Percentiles rank a stretch among this genome's conserved stretches.
Evolutionary conservation across 2,797 vertebrate genomes (phyloP).

Genomic region (Trichosurus vulpecula): DNA sequence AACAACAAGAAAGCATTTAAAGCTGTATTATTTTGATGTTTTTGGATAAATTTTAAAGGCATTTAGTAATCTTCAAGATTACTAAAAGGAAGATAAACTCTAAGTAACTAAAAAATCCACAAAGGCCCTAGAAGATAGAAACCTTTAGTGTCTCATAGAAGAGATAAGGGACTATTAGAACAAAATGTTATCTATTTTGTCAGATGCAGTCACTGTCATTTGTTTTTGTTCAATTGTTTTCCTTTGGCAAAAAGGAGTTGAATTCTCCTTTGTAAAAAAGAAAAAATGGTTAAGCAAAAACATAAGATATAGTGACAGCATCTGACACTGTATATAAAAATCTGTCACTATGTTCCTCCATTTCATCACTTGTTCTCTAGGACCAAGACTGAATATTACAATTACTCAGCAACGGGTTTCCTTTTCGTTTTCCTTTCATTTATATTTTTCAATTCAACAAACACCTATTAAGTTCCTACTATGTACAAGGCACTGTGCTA

Average conservation of each 20-base stretch:
- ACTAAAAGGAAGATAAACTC: background rate
- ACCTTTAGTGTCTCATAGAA: background rate
- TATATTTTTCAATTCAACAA: background rate
- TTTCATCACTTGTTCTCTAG: background rate
- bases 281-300: background rate
- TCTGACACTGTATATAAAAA: background rate
- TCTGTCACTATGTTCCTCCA: background rate
- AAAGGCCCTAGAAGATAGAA: background rate
- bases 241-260: background rate
- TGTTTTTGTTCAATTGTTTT: background rate
- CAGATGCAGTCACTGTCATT: background rate
- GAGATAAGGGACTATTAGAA: background rate
- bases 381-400: background rate
- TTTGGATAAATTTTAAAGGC: constrained; percentile 54
- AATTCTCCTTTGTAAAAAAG: background rate
- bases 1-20: constrained; percentile 21
- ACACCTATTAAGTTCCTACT: background rate
- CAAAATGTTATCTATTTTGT: background rate
- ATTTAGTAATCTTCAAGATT: background rate
- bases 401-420: background rate
- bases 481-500: background rate
- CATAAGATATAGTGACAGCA: background rate
- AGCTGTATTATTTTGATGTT: constrained; percentile 27
- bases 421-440: background rate
- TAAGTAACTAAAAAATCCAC: background rate